Evolutionary conservation across 2,888 invertebrate genomes (phyloP).

Genomic region (Margaritifera margaritifera): DNA sequence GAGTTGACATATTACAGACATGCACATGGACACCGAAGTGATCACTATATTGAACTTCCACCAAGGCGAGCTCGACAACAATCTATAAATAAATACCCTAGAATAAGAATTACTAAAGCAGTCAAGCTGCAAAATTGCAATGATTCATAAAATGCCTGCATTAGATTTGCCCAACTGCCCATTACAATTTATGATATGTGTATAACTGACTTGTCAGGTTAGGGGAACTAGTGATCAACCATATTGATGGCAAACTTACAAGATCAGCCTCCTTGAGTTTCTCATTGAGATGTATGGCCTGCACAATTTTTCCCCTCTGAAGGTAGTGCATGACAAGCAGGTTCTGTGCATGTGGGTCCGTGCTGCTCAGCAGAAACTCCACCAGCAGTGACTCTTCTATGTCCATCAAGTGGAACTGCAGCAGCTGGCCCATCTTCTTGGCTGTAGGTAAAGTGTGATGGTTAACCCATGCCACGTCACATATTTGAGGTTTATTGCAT

Average conservation of each 20-base stretch:
- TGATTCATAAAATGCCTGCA: neutral
- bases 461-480: neutral
- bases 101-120: no score
- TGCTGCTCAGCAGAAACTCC: slow-evolving; percentile 79
- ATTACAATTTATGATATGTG: neutral
- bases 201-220: neutral
- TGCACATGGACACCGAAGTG: no score
- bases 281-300: slow-evolving; percentile 73
- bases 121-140: no score
- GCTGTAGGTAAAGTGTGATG: slow-evolving; percentile 41
- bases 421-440: slow-evolving; percentile 76
- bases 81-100: no score
- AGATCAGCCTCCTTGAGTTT: slow-evolving; percentile 59
- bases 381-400: slow-evolving; percentile 82
- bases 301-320: slow-evolving; percentile 74
- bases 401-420: slow-evolving; percentile 79
- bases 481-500: no score
- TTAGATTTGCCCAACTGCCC: neutral
- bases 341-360: slow-evolving; percentile 76
- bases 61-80: no score
- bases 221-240: neutral
- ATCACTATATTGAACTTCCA: no score
- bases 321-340: slow-evolving; percentile 83
- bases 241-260: slow-evolving; percentile 41
- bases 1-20: no score